Conservation (phyloP, 2,797 vertebrate species). For the Oryzias dopingdopingensis region DNA sequence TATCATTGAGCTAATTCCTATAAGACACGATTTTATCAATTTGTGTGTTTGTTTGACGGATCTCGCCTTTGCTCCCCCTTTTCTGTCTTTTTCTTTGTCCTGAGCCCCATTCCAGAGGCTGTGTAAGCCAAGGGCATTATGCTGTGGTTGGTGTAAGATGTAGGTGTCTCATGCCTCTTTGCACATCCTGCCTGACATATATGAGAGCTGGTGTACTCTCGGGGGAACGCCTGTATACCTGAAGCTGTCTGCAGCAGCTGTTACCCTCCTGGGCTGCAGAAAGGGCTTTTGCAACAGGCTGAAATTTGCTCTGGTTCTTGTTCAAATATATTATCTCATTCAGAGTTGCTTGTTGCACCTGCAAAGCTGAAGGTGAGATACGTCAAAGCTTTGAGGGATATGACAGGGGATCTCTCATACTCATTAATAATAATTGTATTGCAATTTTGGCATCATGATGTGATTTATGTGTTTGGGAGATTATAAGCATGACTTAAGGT, state of each 20-base stretch:
- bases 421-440: no score
- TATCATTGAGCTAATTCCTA: no score
- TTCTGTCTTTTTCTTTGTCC: not conserved
- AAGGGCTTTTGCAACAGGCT: constrained; percentile 2
- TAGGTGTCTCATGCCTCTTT: not conserved
- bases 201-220: constrained; percentile 7
- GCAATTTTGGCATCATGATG: no score
- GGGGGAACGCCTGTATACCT: not conserved
- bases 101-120: not conserved
- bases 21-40: no score
- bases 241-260: constrained; percentile 12
- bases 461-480: no score
- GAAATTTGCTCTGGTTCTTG: not conserved
- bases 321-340: not conserved
- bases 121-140: not conserved
- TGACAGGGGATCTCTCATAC: not conserved
- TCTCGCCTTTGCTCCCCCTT: not conserved
- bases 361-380: not conserved
- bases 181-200: constrained; percentile 1
- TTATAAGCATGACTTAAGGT: no score
- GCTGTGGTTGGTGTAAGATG: no score
- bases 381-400: not conserved
- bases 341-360: not conserved
- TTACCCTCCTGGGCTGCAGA: constrained; percentile 6
- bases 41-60: no score